Percentiles rank a stretch among this genome's conserved stretches.
Conservation (phyloP, 2,888 invertebrate species). For the Harpagoxenus sublaevis region DNA sequence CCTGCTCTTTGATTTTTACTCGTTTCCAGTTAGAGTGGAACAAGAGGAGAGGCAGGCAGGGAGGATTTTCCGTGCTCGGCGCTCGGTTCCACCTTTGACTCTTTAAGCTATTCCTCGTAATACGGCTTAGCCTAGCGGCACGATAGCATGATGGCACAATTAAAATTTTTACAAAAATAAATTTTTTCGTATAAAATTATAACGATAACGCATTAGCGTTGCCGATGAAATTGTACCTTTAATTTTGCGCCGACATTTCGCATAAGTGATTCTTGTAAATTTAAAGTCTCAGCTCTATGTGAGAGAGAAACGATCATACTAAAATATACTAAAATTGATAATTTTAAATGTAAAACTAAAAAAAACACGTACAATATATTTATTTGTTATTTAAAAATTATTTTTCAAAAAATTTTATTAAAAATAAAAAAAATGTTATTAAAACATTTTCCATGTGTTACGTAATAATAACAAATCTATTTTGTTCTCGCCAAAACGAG, state of each 20-base stretch:
- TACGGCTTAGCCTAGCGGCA: constrained; percentile 23
- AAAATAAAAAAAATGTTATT: neutral
- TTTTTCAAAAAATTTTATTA: no score
- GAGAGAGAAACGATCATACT: neutral
- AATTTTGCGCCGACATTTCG: neutral
- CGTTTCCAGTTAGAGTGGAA: constrained; percentile 31
- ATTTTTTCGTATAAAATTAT: constrained; percentile 31
- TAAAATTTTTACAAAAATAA: constrained; percentile 26
- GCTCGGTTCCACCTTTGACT: constrained; percentile 51
- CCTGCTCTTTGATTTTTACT: constrained; percentile 68
- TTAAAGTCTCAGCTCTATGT: neutral
- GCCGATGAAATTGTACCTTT: neutral
- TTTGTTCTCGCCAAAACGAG: neutral
- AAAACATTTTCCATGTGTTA: neutral
- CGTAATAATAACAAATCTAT: neutral
- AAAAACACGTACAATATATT: neutral
- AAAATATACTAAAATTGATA: neutral
- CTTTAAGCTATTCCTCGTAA: constrained; percentile 48
- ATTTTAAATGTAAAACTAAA: neutral
- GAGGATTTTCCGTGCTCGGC: constrained; percentile 27
- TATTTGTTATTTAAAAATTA: neutral
- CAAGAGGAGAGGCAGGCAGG: constrained; percentile 8
- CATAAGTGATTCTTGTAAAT: neutral
- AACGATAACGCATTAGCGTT: constrained; percentile 4
- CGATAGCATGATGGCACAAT: neutral